Evolutionary conservation across 2,888 invertebrate species (phyloP).

Genomic region (Sinotaia quadrata): DNA sequence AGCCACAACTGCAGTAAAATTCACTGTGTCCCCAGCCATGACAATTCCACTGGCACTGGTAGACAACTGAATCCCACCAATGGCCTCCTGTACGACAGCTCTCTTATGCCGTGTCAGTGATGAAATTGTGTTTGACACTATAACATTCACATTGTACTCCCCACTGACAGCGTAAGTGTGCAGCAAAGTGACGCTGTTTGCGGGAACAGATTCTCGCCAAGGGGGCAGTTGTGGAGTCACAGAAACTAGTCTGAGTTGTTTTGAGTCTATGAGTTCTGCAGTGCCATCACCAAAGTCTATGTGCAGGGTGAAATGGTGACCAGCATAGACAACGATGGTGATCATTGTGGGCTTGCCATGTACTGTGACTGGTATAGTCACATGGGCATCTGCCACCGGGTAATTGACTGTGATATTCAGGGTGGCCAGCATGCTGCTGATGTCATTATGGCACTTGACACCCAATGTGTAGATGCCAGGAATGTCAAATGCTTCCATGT

Average conservation of each 20-base stretch:
- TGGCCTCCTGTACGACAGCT: constrained; percentile 48
- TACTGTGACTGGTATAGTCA: constrained; percentile 40
- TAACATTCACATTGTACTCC: constrained; percentile 52
- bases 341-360: constrained; percentile 45
- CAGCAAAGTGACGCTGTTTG: constrained; percentile 31
- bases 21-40: constrained; percentile 40
- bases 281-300: constrained; percentile 56
- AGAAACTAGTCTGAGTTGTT: neutral
- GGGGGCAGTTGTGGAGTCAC: neutral
- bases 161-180: constrained; percentile 47
- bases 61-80: constrained; percentile 45
- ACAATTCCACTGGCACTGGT: constrained; percentile 44
- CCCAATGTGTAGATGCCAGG: constrained; percentile 45
- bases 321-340: constrained; percentile 43
- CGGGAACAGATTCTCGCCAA: constrained; percentile 25
- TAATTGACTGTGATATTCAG: constrained; percentile 46
- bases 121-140: constrained; percentile 54
- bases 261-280: constrained; percentile 21
- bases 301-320: constrained; percentile 41
- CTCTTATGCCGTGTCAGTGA: constrained; percentile 31
- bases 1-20: constrained; percentile 51
- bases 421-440: constrained; percentile 43
- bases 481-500: constrained; percentile 36
- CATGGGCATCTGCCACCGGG: constrained; percentile 42
- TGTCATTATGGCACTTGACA: constrained; percentile 52